Evolutionary conservation across 2,797 vertebrate genomes (phyloP).

Genomic region (Tragopan temminckii): DNA sequence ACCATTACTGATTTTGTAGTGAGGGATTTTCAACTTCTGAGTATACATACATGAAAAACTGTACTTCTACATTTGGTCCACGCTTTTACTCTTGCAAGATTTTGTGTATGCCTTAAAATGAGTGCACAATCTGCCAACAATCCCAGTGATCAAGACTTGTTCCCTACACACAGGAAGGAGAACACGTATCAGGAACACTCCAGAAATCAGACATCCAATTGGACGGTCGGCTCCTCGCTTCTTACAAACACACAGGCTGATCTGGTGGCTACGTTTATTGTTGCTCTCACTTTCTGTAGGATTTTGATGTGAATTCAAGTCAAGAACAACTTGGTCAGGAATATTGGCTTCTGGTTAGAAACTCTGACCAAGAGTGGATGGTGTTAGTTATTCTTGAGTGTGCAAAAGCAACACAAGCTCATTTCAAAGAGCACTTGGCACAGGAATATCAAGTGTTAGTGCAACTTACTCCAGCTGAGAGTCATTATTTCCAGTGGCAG

Average conservation of each 20-base stretch:
- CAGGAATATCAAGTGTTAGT: slow-evolving; percentile 79
- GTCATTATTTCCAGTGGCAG: slow-evolving; percentile 84
- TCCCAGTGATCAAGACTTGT: too few species aligned
- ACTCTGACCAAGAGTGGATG: slow-evolving; percentile 41
- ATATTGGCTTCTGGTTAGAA: slow-evolving; percentile 23
- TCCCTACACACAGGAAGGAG: too few species aligned
- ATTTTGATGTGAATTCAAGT: slow-evolving; percentile 12
- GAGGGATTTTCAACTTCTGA: not conserved
- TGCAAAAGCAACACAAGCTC: slow-evolving; percentile 68
- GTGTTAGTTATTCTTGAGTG: slow-evolving; percentile 61
- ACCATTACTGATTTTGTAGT: not conserved
- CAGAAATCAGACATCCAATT: not conserved
- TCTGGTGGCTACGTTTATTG: not conserved
- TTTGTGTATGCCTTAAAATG: not conserved
- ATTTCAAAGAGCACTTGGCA: slow-evolving; percentile 60
- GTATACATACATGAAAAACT: not conserved
- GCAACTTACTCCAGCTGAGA: slow-evolving; percentile 78
- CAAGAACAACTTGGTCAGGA: slow-evolving; percentile 23
- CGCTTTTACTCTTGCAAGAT: not conserved
- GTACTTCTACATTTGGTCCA: not conserved
- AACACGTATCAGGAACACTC: too few species aligned
- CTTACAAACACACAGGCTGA: not conserved
- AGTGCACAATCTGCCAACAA: too few species aligned
- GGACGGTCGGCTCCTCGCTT: not conserved
- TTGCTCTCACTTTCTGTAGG: not conserved